phyloP scores from a whole-genome alignment of 2,113 vertebrate species.

The Corythornis cristatus region DNA sequence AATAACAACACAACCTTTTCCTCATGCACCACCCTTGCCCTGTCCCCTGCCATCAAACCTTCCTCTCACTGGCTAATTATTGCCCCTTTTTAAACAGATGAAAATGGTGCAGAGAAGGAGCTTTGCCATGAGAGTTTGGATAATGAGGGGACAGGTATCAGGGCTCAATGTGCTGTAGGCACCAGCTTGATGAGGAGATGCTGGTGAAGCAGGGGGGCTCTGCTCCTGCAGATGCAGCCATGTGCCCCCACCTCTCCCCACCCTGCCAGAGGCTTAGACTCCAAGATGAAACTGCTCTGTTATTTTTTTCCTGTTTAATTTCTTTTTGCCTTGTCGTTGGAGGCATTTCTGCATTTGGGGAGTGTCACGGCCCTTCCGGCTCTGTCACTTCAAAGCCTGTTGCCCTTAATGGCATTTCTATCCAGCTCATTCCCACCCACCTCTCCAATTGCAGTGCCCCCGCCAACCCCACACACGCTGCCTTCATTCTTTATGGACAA shows the following conservation, averaged over 20 bases:
- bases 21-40: not conserved
- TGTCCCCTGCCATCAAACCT: not conserved
- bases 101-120: not conserved
- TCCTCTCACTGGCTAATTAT: not conserved
- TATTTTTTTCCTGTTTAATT: fast-evolving
- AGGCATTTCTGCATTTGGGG: not conserved
- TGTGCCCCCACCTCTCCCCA: too few relatives aligned
- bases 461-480: fast-evolving
- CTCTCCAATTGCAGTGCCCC: fast-evolving
- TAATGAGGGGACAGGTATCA: fast-evolving
- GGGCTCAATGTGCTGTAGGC: not conserved
- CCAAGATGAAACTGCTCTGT: not conserved
- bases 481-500: not conserved
- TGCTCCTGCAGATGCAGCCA: not conserved
- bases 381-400: not conserved
- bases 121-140: not conserved
- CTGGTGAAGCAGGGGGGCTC: fast-evolving
- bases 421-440: fast-evolving
- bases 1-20: not conserved
- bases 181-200: fast-evolving
- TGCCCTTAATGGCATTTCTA: not conserved
- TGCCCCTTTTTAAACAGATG: not conserved
- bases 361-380: not conserved
- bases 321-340: fast-evolving
- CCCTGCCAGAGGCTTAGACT: not conserved